Evolutionary conservation across 1,140 invertebrate genomes (phyloP), one percentile per base, ranked within the genome.

Genomic region (Limonius californicus): DNA sequence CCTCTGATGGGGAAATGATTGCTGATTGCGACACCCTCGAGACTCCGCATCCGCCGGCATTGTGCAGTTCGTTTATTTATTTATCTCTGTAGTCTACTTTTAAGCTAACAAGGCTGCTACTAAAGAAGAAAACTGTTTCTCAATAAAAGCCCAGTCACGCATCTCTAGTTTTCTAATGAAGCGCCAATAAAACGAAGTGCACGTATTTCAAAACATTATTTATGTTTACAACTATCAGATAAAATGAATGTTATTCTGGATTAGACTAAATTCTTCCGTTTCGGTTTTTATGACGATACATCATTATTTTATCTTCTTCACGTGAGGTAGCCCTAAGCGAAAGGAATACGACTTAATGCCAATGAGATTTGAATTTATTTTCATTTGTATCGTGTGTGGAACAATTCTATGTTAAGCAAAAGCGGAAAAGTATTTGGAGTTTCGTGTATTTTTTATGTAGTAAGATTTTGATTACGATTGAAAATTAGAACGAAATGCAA

Each of bases 1-100:
- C 27, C 53, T 32, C 53, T 55, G 53, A 55, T 55, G 53, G 27
- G 53, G 53, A 55, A 55, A 55, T 55, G 53, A 55, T 55, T 32
- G 27, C 21, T 55, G 53, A 55, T 55, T 55, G 53, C 53, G 53
- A 55, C 53, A 55, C 53, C 53, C 53, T 27, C 15, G 53, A 55
- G 53, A 55, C 21, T 55, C 21, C n/a, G 53, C 53, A 55, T 23
- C 18, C 20, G 27, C 6, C 4, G 27, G 21, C 4, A 55, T 32
- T 55, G 53, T 27, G 15, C n/a, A 18, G 14, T 14, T 50, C 16
- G 6, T n/a, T 50, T 50, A 55, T 55, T 55, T 55, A 55, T 55
- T 55, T 55, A 55, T 55, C 18, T 55, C 27, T 12, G 21, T 32
- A 55, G 20, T 55, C 20, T 50, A 21, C 45, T 21, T 18, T 50